Evolutionary conservation across 2,888 invertebrate genomes (phyloP).

Genomic region (Acheta domesticus): DNA sequence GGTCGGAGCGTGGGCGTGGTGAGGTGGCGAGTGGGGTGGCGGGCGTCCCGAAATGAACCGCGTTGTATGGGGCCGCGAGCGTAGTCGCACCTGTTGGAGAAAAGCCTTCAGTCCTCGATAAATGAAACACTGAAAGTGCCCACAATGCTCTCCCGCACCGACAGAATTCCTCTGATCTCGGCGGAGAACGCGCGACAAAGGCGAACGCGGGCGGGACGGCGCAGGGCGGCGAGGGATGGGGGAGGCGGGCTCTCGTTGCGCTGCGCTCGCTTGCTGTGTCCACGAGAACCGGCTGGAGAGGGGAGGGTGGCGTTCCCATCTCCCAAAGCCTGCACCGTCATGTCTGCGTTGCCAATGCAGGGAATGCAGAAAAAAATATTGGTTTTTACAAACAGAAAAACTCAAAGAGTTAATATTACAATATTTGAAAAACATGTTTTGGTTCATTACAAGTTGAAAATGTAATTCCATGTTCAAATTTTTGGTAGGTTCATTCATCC

Average conservation of each 20-base stretch:
- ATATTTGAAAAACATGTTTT: no score
- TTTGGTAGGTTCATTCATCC: no score
- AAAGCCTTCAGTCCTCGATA: conserved; percentile 6
- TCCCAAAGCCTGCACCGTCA: no score
- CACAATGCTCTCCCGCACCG: neutral
- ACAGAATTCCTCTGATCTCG: conserved; percentile 18
- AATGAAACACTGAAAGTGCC: conserved; percentile 2
- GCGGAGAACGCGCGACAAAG: neutral
- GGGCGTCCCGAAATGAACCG: neutral
- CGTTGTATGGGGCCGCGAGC: neutral
- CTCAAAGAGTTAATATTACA: no score
- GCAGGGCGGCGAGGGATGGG: neutral
- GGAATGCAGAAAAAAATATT: no score
- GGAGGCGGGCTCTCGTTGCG: neutral
- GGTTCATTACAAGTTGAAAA: no score
- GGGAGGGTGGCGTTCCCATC: no score
- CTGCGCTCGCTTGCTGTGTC: no score
- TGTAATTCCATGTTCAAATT: no score
- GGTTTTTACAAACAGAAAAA: no score
- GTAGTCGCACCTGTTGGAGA: neutral
- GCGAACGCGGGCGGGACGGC: neutral
- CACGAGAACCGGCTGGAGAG: no score
- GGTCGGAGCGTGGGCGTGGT: neutral
- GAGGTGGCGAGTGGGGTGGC: neutral
- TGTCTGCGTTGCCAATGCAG: no score